Evolutionary conservation across 1,140 invertebrate species (phyloP), one percentile per base, ranked within the genome.

Genomic region (Phymorhynchus buccinoides): DNA sequence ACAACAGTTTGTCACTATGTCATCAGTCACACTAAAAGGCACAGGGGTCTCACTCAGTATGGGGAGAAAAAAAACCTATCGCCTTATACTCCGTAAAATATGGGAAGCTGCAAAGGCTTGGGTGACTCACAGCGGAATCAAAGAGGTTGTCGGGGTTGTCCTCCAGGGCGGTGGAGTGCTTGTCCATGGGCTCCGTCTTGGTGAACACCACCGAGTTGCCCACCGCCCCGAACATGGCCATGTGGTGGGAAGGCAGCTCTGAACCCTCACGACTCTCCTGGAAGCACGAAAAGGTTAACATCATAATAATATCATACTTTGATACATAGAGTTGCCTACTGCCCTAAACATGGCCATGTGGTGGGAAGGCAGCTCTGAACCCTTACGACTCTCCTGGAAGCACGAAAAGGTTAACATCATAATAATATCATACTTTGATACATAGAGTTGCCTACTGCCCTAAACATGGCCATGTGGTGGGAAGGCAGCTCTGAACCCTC

Each of bases 141-240:
- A 83, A 39, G 6, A 83, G n/a, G 7, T 62, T 66, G 14, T 83
- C 81, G 16, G 81, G 80, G 62, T 83, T 71, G 81, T 71, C 66
- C 32, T 83, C 81, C 32, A 83, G 41, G 6, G 81, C 41, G 3
- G 14, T 18, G 14, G 1, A 37, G n/a, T 4, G 27, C 41, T 73
- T 83, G 66, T 83, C 81, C 27, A 83, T 27, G 9, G 81, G 81
- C 4, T 83, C 81, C 7, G 62, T 73, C 41, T 44, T 83, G 81
- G 62, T 83, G 81, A 83, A 83, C 7, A 83, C 41, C 3, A 83
- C 81, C 1, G 81, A 83, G 41, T 37, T 83, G 16, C 81, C 81
- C 30, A 83, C 81, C 0, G 81, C 81, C n/a, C 81, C 81, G 44
- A 83, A 83, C 81, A 83, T 83, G 41, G 81, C 81, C 62, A 68